Evolutionary conservation across 1,140 invertebrate genomes (phyloP).

Genomic region (Calosoma granatense): DNA sequence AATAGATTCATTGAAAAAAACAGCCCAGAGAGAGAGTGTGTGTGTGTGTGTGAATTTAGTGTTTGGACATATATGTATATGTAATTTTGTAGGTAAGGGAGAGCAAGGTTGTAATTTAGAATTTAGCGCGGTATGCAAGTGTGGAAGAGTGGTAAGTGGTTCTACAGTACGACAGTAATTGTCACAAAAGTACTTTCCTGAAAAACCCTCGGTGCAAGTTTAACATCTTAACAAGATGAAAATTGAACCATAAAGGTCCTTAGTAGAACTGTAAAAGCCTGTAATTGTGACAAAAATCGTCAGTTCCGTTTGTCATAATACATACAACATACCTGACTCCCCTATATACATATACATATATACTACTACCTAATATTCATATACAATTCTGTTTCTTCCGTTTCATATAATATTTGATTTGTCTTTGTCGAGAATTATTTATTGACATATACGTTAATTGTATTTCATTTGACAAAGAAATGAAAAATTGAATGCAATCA

Average conservation of each 20-base stretch:
- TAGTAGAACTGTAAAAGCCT: not conserved
- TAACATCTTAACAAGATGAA: not conserved
- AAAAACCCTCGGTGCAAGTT: not conserved
- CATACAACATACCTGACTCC: too few species aligned
- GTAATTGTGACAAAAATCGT: not conserved
- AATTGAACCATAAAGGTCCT: not conserved
- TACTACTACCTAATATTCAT: not conserved
- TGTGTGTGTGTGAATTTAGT: too few species aligned
- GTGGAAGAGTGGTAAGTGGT: too few species aligned
- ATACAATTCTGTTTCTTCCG: not conserved
- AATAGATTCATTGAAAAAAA: too few species aligned
- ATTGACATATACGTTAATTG: not conserved
- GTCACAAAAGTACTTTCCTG: not conserved
- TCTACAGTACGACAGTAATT: not conserved
- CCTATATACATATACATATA: too few species aligned
- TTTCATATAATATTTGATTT: not conserved
- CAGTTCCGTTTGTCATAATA: too few species aligned
- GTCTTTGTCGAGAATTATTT: not conserved
- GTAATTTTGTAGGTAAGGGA: too few species aligned
- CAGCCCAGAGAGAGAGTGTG: too few species aligned
- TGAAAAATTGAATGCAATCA: too few species aligned
- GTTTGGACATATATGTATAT: too few species aligned
- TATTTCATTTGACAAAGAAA: not conserved
- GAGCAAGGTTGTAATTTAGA: too few species aligned
- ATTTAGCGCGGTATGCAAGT: not conserved